A percentile compares a stretch with the other conserved stretches of the same genome.
These are phyloP conservation scores for Acomys russatus DNA, from an alignment of 2,797 vertebrate species.

Conservation along the genomic window DNA sequence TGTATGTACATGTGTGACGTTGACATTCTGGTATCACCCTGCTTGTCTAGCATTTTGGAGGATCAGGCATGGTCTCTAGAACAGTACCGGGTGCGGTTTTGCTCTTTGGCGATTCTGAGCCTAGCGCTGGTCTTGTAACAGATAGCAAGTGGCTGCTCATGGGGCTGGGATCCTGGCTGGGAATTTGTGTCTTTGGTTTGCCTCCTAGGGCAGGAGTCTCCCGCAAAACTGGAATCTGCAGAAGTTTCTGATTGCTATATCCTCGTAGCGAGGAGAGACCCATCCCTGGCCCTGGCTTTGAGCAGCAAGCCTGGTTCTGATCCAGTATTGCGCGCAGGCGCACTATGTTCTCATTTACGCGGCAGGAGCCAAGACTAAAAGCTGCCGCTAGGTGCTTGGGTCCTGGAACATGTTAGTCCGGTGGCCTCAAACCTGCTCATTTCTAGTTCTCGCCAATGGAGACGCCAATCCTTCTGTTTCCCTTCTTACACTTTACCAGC, in stretches of 20 bases:
- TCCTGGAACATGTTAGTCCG: not conserved
- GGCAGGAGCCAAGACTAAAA: not conserved
- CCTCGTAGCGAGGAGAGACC: not conserved
- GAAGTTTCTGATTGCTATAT: constrained; percentile 33
- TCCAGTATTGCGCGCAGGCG: not conserved
- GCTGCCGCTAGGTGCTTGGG: not conserved
- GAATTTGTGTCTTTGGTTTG: constrained; percentile 16
- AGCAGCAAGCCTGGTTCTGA: not conserved
- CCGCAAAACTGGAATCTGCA: not conserved
- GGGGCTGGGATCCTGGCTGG: constrained; percentile 16
- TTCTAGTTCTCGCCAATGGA: not conserved
- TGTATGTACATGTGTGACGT: not conserved
- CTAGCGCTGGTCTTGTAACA: not conserved
- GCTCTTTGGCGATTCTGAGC: not conserved
- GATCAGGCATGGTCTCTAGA: not conserved
- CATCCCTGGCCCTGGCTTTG: not conserved
- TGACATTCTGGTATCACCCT: not conserved
- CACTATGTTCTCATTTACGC: not conserved
- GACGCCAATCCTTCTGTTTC: not conserved
- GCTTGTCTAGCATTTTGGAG: not conserved
- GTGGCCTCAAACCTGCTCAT: constrained; percentile 28
- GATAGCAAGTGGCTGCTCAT: constrained; percentile 2
- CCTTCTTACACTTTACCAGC: not conserved
- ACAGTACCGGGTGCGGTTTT: not conserved
- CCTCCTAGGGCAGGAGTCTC: constrained; percentile 46